Percentiles rank a stretch among this genome's conserved stretches.
Conservation (phyloP, 23 tunicate species). For the Ascidia mentula region DNA sequence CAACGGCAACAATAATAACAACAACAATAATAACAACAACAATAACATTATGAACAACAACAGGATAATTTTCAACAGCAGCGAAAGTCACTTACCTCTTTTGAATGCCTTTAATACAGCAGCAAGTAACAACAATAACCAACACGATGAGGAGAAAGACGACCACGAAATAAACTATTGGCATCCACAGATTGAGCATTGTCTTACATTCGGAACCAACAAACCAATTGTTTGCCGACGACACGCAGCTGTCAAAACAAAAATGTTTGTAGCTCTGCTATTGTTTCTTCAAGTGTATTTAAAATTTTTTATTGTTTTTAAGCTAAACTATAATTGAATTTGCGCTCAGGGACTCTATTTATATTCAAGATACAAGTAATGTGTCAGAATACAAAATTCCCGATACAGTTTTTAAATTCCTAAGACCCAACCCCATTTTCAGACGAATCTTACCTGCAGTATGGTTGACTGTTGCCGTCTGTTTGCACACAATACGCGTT, state of each 20-base stretch:
- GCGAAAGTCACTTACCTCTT: not conserved
- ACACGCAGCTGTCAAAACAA: not conserved
- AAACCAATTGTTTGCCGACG: slow-evolving; percentile 18
- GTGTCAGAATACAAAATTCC: too few relatives aligned
- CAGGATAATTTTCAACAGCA: too few relatives aligned
- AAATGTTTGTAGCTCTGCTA: not conserved
- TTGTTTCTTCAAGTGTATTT: not conserved
- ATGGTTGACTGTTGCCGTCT: not conserved
- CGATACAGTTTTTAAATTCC: too few relatives aligned
- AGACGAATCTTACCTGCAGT: not conserved
- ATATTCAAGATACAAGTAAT: too few relatives aligned
- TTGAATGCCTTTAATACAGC: not conserved
- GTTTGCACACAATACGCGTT: not conserved
- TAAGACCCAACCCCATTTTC: not conserved
- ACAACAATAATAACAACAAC: too few relatives aligned
- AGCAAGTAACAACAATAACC: not conserved
- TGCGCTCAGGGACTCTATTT: not conserved
- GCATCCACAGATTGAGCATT: slow-evolving; percentile 32
- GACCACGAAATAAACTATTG: slow-evolving; percentile 20
- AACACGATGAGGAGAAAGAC: slow-evolving; percentile 2
- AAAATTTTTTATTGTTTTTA: not conserved
- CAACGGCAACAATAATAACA: too few relatives aligned
- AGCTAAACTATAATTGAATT: not conserved
- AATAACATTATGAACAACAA: too few relatives aligned
- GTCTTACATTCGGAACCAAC: slow-evolving; percentile 44